Evolutionary conservation across 2,888 invertebrate species (phyloP), one percentile per base, ranked within the genome.

Genomic region (Loripinus fragilis): DNA sequence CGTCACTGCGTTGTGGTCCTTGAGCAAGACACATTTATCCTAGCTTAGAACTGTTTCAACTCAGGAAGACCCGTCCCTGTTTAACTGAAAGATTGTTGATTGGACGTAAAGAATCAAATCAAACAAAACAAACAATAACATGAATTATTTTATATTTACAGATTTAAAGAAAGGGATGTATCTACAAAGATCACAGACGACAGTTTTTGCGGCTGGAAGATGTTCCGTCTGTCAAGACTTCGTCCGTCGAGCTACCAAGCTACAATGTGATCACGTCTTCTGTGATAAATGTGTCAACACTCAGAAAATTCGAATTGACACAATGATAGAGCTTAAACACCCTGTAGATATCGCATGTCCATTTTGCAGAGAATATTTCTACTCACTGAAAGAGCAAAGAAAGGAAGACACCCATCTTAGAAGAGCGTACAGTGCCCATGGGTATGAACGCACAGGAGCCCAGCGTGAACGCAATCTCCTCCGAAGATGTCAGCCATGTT

Each of bases 401-500:
- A 69, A 41, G 15, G 45, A 33, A 7, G 33, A 45, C 23, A n/a
- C 17, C 23, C 1, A 1, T 20, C 2, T n/a, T 28, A 28, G 76
- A 35, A 25, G 75, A 65, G 70, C 64, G 38, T 2, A 2, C 5
- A 23, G 33, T 23, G 20, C 20, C 28, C 38, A 17, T 23, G 35
- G 33, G 23, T 35, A 70, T 15, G 70, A 70, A 52, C 28, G 52
- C 10, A 33, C 28, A 8, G 30, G 52, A n/a, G 30, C 35, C 2
- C 15, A 2, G 15, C 71, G n/a, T 28, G 71, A 71, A 10, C 64
- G 42, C 20, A 64, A 41, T 15, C 38, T 60, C 33, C 38, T 68
- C 33, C 30, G 74, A 64, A 76, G 81, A 72, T 84, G 84, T 66
- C 78, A 84, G 52, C 75, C 84, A 28, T 84, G 84, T 50, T 50